Conservation (phyloP, 2,888 invertebrate genomes). For the Lymantria monacha region DNA sequence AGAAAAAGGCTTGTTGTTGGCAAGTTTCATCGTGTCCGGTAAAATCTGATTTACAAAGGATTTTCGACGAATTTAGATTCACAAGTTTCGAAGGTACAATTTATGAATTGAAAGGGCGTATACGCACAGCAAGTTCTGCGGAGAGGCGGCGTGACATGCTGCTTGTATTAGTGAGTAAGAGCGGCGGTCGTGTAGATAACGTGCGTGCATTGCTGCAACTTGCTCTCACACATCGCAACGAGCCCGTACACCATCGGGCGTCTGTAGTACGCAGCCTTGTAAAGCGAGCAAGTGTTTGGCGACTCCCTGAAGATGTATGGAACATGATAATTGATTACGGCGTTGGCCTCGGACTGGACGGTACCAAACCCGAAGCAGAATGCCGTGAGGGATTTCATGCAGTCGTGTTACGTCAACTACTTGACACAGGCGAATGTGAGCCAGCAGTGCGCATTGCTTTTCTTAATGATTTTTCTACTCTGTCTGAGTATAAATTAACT, state of each 20-base stretch:
- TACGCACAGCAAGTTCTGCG: conserved; percentile 42
- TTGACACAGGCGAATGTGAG: conserved; percentile 30
- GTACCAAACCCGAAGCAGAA: conserved; percentile 36
- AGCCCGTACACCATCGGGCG: conserved; percentile 53
- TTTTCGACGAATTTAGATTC: conserved; percentile 59
- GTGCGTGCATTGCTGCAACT: conserved; percentile 47
- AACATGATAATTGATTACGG: conserved; percentile 46
- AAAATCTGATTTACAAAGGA: conserved; percentile 41
- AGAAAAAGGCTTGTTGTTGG: not conserved
- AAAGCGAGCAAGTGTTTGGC: conserved; percentile 57
- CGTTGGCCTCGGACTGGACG: conserved; percentile 56
- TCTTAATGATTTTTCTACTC: conserved; percentile 42
- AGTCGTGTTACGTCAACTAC: conserved; percentile 48
- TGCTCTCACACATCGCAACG: conserved; percentile 47
- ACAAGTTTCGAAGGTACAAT: conserved; percentile 49
- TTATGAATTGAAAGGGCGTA: conserved; percentile 46
- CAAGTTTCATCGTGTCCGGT: not conserved
- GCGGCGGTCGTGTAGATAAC: conserved; percentile 46
- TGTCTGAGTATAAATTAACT: conserved; percentile 47
- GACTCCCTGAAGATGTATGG: conserved; percentile 51
- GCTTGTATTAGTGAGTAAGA: conserved; percentile 63
- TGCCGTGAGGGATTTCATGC: conserved; percentile 61
- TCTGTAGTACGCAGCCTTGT: conserved; percentile 59
- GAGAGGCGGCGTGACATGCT: conserved; percentile 58
- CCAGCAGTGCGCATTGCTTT: conserved; percentile 36